These are phyloP conservation scores for Yasuhikotakia modesta DNA, from an alignment of 2,797 vertebrate species.

Conservation along the genomic window DNA sequence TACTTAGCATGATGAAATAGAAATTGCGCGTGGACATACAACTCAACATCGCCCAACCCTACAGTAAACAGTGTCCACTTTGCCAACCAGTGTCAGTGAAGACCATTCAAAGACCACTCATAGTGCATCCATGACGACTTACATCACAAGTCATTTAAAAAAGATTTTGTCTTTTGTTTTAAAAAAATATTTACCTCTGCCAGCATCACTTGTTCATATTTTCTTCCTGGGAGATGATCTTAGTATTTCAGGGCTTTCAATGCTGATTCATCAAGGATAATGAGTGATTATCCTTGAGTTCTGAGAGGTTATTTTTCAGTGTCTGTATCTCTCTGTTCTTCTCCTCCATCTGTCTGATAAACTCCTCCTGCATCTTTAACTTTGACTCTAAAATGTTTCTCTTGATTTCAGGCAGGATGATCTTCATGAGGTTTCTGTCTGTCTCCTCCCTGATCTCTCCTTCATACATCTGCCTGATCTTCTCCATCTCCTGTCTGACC, in stretches of 20 bases:
- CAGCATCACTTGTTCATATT: too few species aligned
- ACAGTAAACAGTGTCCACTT: too few species aligned
- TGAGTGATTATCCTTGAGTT: not conserved
- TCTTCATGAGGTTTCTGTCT: slow-evolving; percentile 56
- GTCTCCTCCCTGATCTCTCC: slow-evolving; percentile 55
- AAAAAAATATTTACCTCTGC: too few species aligned
- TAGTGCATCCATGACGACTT: too few species aligned
- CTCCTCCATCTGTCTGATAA: slow-evolving; percentile 56
- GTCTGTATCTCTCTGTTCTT: slow-evolving; percentile 37
- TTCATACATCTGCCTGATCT: slow-evolving; percentile 61
- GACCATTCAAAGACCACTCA: too few species aligned
- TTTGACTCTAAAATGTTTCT: slow-evolving; percentile 46
- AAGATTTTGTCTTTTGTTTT: too few species aligned
- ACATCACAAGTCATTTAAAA: too few species aligned
- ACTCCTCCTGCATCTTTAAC: slow-evolving; percentile 47
- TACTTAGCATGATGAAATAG: too few species aligned
- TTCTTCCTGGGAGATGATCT: too few species aligned
- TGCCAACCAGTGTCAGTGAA: too few species aligned
- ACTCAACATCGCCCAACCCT: too few species aligned
- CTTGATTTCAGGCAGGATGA: slow-evolving; percentile 42
- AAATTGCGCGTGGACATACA: too few species aligned
- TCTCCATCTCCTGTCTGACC: slow-evolving; percentile 42
- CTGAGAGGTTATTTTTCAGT: not conserved
- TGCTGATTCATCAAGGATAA: not conserved
- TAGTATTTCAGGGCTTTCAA: not conserved